Conservation (phyloP, 2,888 invertebrate species). For the Leptura quadrifasciata region DNA sequence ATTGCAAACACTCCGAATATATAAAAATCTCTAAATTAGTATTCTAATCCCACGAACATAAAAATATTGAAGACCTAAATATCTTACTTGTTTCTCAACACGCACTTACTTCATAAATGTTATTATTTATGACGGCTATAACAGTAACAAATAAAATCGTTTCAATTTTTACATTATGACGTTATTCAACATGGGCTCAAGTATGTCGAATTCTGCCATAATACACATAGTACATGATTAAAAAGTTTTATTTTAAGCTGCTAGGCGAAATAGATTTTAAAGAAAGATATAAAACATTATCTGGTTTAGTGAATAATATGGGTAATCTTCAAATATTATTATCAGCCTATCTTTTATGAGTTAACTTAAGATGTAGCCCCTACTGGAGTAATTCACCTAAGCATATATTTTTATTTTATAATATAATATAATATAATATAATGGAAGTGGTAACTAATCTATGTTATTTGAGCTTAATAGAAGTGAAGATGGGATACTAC, state of each 20-base stretch:
- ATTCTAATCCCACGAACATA: no score
- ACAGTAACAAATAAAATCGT: slow-evolving; percentile 75
- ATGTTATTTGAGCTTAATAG: no score
- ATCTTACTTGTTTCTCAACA: neutral
- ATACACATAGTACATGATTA: neutral
- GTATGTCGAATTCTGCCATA: slow-evolving; percentile 33
- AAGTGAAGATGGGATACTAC: no score
- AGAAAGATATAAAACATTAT: slow-evolving; percentile 7
- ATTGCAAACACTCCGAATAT: no score
- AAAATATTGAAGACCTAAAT: no score
- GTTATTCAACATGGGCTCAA: slow-evolving; percentile 63
- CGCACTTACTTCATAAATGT: no score
- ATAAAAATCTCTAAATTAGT: no score
- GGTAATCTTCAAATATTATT: slow-evolving; percentile 27
- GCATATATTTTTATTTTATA: no score
- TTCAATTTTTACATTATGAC: slow-evolving; percentile 54
- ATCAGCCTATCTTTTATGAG: slow-evolving; percentile 28
- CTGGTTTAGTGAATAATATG: slow-evolving; percentile 17
- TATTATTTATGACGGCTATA: slow-evolving; percentile 69
- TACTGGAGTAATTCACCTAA: no score
- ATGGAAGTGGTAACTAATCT: no score
- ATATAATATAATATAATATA: no score
- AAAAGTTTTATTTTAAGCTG: slow-evolving; percentile 6
- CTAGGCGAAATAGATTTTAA: neutral
- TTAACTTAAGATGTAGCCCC: no score